Evolutionary conservation across 2,113 vertebrate species (phyloP).

Genomic region (Morone chrysops): DNA sequence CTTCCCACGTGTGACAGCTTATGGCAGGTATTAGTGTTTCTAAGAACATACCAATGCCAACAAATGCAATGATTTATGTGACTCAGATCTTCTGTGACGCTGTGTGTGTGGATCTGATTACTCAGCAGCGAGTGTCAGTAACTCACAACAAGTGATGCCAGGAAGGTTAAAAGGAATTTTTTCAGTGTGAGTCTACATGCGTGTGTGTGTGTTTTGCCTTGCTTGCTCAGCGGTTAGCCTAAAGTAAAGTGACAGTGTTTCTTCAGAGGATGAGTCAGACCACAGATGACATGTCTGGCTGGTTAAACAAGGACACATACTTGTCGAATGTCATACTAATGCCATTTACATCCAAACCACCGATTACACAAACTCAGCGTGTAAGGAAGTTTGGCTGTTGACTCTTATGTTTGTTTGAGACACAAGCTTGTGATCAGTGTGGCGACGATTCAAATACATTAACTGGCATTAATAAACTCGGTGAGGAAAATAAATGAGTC

Average conservation of each 20-base stretch:
- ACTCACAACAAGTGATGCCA: slow-evolving; percentile 25
- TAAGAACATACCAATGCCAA: not conserved
- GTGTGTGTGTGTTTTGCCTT: slow-evolving; percentile 1
- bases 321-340: slow-evolving; percentile 39
- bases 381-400: slow-evolving; percentile 6
- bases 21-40: not conserved
- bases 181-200: not conserved
- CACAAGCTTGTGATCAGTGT: not conserved
- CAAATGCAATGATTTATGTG: slow-evolving; percentile 25
- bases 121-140: slow-evolving; percentile 22
- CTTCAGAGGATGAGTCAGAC: slow-evolving; percentile 58
- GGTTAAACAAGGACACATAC: slow-evolving; percentile 59
- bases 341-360: slow-evolving; percentile 43
- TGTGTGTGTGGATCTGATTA: slow-evolving; percentile 8
- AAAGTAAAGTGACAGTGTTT: slow-evolving; percentile 49
- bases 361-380: slow-evolving; percentile 22
- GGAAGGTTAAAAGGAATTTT: slow-evolving; percentile 27
- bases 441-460: not conserved
- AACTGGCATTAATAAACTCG: not conserved
- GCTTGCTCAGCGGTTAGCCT: slow-evolving; percentile 41
- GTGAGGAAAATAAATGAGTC: slow-evolving; percentile 2
- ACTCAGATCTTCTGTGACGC: slow-evolving; percentile 8
- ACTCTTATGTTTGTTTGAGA: not conserved
- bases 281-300: slow-evolving; percentile 57
- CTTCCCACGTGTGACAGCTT: not conserved